Evolutionary conservation across 2,888 invertebrate species (phyloP).

Genomic region (Cantharis rufa): DNA sequence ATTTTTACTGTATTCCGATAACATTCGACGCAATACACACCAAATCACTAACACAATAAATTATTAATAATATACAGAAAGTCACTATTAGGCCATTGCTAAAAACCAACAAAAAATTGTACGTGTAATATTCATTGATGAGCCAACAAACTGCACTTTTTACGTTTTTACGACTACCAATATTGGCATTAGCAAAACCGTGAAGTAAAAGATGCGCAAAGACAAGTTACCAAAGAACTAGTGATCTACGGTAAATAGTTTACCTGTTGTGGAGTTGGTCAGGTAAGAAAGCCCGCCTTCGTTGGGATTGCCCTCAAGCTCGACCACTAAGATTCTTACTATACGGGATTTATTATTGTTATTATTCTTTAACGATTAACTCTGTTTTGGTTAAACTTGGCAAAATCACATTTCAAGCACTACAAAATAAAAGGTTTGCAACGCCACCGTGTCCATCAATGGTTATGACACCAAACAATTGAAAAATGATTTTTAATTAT

Average conservation of each 20-base stretch:
- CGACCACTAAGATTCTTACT: conserved; percentile 36
- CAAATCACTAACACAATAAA: neutral
- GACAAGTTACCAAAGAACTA: conserved; percentile 33
- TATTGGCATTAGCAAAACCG: neutral
- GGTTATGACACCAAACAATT: neutral
- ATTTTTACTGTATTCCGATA: neutral
- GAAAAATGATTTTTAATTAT: too few species aligned
- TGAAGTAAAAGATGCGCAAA: conserved; percentile 36
- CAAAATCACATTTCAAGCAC: neutral
- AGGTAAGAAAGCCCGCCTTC: conserved; percentile 37
- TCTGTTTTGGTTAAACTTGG: conserved; percentile 7
- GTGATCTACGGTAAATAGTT: conserved; percentile 35
- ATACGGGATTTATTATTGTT: conserved; percentile 34
- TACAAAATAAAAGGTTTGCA: neutral
- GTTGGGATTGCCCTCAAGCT: conserved; percentile 36
- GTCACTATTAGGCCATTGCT: neutral
- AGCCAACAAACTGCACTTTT: neutral
- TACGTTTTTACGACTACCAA: neutral
- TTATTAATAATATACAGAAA: neutral
- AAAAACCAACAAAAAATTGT: neutral
- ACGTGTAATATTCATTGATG: neutral
- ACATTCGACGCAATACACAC: neutral
- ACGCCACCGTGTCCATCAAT: neutral
- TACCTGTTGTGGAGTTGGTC: conserved; percentile 36
- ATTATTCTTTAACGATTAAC: conserved; percentile 31